phyloP scores from a whole-genome alignment of 2,888 invertebrate genomes.

The Erebia aethiops region DNA sequence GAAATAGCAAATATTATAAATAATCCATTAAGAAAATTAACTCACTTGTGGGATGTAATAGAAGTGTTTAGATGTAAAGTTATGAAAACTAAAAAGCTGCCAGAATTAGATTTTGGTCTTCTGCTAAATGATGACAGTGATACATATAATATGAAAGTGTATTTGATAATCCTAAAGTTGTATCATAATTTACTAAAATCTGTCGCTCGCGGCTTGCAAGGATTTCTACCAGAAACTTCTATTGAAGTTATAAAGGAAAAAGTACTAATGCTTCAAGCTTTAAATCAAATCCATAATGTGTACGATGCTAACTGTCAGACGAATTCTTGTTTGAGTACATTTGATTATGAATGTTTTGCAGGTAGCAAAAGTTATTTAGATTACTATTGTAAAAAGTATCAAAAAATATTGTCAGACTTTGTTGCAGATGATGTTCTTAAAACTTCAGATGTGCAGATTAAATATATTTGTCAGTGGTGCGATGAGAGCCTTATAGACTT shows the following conservation, averaged over 20 bases:
- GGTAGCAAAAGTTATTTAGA: constrained; percentile 59
- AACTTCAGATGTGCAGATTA: constrained; percentile 31
- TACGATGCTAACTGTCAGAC: constrained; percentile 43
- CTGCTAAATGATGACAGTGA: constrained; percentile 53
- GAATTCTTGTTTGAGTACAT: constrained; percentile 41
- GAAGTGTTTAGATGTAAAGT: constrained; percentile 61
- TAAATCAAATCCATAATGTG: constrained; percentile 47
- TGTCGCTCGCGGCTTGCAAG: constrained; percentile 42
- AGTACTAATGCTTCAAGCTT: constrained; percentile 58
- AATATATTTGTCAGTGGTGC: constrained; percentile 66
- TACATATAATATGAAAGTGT: constrained; percentile 64
- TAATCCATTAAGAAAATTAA: constrained; percentile 59
- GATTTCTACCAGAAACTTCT: constrained; percentile 56
- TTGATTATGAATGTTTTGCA: constrained; percentile 53
- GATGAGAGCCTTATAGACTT: constrained; percentile 58
- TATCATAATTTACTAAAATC: constrained; percentile 51
- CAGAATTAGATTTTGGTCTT: constrained; percentile 51
- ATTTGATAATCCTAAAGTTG: constrained; percentile 54
- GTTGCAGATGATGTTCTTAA: constrained; percentile 45
- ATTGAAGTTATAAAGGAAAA: constrained; percentile 58
- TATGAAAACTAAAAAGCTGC: constrained; percentile 58
- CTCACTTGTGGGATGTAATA: constrained; percentile 63
- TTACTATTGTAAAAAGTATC: constrained; percentile 58
- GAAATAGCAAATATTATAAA: constrained; percentile 51
- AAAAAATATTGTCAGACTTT: constrained; percentile 44